phyloP scores from a whole-genome alignment of 2,888 invertebrate species.

The Heliconius erato region DNA sequence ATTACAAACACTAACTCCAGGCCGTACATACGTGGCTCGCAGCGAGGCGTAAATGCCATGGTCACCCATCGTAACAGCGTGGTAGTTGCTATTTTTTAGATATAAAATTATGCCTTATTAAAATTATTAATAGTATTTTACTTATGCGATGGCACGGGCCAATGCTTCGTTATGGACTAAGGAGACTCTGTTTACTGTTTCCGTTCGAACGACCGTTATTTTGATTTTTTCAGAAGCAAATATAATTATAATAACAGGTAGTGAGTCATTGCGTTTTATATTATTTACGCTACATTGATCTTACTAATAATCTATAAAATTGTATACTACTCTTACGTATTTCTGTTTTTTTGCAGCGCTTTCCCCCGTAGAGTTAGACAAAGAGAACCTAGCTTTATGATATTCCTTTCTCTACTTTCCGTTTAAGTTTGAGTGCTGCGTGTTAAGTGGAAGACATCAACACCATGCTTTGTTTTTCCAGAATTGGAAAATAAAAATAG shows the following conservation, averaged over 20 bases:
- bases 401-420: neutral
- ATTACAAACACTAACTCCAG: conserved; percentile 67
- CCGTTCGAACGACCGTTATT: conserved; percentile 72
- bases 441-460: neutral
- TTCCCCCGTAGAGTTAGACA: too few relatives aligned
- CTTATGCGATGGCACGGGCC: conserved; percentile 64
- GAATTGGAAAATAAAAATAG: neutral
- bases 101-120: conserved; percentile 80
- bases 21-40: conserved; percentile 68
- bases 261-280: conserved; percentile 4
- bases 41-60: conserved; percentile 85
- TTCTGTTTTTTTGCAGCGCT: neutral
- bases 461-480: neutral
- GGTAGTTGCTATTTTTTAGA: conserved; percentile 71
- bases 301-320: neutral
- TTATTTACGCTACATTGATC: neutral
- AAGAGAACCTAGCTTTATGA: neutral
- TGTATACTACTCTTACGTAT: neutral
- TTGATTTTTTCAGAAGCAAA: conserved; percentile 62
- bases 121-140: conserved; percentile 80
- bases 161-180: conserved; percentile 71
- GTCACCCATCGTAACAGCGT: conserved; percentile 80
- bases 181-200: conserved; percentile 62
- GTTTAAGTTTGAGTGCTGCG: neutral
- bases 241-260: conserved; percentile 23